Evolutionary conservation across 2,888 invertebrate genomes (phyloP).

Genomic region (Troides oblongomaculatus): DNA sequence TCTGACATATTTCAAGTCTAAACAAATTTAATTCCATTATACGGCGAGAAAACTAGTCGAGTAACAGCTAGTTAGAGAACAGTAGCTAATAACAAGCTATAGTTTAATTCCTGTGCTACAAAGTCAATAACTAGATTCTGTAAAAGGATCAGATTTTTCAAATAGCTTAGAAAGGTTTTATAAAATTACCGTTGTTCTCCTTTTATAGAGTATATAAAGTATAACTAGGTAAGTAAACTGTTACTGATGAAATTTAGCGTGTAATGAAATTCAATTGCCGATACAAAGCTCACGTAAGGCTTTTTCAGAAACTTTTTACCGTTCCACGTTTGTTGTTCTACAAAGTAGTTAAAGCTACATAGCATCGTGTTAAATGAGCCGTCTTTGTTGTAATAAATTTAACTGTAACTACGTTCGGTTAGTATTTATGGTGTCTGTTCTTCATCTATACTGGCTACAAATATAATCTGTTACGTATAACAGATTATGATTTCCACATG

Average conservation of each 20-base stretch:
- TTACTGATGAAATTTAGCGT: conserved; percentile 14
- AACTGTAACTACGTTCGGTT: conserved; percentile 16
- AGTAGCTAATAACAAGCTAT: too few relatives aligned
- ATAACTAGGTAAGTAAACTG: neutral
- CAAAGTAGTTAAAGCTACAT: conserved; percentile 35
- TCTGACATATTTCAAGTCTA: too few relatives aligned
- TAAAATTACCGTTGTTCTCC: neutral
- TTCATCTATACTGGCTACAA: neutral
- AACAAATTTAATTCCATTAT: too few relatives aligned
- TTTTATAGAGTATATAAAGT: neutral
- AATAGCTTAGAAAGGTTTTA: neutral
- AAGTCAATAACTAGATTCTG: too few relatives aligned
- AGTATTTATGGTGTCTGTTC: conserved; percentile 19
- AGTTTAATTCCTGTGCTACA: too few relatives aligned
- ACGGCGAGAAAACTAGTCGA: too few relatives aligned
- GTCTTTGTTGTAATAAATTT: conserved; percentile 31
- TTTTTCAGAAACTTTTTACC: conserved; percentile 28
- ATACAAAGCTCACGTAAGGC: conserved; percentile 20
- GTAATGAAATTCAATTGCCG: conserved; percentile 28
- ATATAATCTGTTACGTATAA: neutral
- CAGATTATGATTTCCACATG: neutral
- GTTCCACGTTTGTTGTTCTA: conserved; percentile 26
- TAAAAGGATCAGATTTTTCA: too few relatives aligned
- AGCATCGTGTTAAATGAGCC: conserved; percentile 41
- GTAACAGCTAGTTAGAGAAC: too few relatives aligned